Evolutionary conservation across 92 coral and sea anemone genomes (phyloP).

Genomic region (Umimayanthus chanpuru): DNA sequence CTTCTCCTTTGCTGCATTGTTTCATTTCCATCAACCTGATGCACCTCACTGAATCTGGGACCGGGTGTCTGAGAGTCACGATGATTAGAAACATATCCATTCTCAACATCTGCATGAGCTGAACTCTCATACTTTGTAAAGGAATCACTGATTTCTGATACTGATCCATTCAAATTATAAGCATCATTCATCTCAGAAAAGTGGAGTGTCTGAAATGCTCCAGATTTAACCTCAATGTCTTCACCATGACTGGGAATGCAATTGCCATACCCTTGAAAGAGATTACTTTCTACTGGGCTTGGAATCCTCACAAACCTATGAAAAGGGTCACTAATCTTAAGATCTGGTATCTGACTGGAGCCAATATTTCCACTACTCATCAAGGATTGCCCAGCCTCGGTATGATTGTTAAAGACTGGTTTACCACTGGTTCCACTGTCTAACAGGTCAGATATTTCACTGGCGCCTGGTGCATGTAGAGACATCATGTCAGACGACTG

Average conservation of each 20-base stretch:
- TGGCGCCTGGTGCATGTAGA: slow-evolving; percentile 36
- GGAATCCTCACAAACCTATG: slow-evolving; percentile 5
- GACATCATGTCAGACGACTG: slow-evolving; percentile 58
- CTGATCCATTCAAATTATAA: no score
- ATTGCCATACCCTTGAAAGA: neutral
- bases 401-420: neutral
- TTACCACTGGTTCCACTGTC: slow-evolving; percentile 2
- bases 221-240: neutral
- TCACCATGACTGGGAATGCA: neutral
- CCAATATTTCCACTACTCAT: neutral
- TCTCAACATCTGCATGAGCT: slow-evolving; percentile 10
- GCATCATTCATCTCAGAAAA: neutral
- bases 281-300: neutral
- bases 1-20: no score
- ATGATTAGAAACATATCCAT: neutral
- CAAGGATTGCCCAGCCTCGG: neutral
- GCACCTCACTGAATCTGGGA: slow-evolving; percentile 44
- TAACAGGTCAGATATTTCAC: slow-evolving; percentile 12
- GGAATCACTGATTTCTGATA: neutral
- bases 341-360: neutral
- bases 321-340: slow-evolving; percentile 7
- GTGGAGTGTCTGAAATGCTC: neutral
- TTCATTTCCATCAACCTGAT: slow-evolving; percentile 11
- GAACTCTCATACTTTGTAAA: neutral
- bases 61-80: slow-evolving; percentile 23